Percentiles rank a stretch among this genome's conserved stretches.
These are phyloP conservation scores for Tachuris rubrigastra DNA, from an alignment of 2,113 vertebrate species.

Conservation along the genomic window DNA sequence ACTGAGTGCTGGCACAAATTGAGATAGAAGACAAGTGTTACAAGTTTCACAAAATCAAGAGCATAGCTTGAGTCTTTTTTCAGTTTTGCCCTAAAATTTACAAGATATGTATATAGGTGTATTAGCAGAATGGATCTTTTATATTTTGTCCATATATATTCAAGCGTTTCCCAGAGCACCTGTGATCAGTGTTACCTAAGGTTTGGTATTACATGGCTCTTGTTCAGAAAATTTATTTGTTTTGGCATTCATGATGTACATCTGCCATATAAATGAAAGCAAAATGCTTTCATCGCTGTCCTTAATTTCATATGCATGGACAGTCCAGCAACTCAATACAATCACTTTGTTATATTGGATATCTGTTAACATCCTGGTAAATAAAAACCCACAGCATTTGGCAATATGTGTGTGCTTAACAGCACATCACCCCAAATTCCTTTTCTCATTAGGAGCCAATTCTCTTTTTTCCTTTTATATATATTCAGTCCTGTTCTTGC, in stretches of 20 bases:
- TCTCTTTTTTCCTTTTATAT: not conserved
- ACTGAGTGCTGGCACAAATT: not conserved
- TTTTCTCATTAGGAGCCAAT: not conserved
- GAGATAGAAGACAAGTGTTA: not conserved
- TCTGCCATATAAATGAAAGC: not conserved
- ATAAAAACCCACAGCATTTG: not conserved
- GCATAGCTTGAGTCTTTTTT: not conserved
- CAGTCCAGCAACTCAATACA: not conserved
- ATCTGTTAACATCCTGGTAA: not conserved
- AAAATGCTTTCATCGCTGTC: not conserved
- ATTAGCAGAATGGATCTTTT: not conserved
- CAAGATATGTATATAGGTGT: not conserved
- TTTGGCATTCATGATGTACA: not conserved
- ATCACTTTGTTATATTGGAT: not conserved
- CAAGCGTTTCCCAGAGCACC: not conserved
- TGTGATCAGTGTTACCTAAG: not conserved
- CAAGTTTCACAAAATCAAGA: not conserved
- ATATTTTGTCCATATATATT: not conserved
- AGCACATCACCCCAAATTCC: not conserved
- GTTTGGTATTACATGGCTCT: not conserved
- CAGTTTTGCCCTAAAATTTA: not conserved
- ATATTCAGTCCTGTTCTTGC: not conserved
- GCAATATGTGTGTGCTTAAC: not conserved
- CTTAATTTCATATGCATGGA: not conserved
- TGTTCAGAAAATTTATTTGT: not conserved